A percentile compares a stretch with the other conserved stretches of the same genome.
Conservation (phyloP, 2,113 vertebrate genomes). For the Austrofundulus limnaeus region DNA sequence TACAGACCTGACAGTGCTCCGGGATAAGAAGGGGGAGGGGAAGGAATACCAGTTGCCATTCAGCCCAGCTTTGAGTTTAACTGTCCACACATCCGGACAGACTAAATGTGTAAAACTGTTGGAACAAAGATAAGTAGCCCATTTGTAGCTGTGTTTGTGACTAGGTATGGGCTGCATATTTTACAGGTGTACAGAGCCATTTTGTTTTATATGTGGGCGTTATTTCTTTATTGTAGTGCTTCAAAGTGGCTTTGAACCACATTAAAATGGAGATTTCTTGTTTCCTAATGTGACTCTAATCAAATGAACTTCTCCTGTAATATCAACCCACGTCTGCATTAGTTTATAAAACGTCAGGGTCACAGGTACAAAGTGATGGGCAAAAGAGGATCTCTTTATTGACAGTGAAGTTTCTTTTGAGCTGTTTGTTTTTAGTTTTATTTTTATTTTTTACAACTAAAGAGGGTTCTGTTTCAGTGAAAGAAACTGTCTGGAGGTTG, state of each 20-base stretch:
- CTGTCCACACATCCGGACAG: conserved; percentile 41
- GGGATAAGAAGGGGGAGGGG: conserved; percentile 42
- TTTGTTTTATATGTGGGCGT: background rate
- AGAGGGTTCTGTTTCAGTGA: background rate
- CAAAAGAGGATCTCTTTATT: background rate
- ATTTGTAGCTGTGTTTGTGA: conserved; percentile 16
- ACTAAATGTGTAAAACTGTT: conserved; percentile 40
- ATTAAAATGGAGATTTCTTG: conserved; percentile 7
- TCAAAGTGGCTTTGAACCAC: background rate
- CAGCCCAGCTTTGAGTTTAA: conserved; percentile 47
- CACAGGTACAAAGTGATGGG: background rate
- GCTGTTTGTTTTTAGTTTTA: conserved; percentile 13
- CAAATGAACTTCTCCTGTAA: background rate
- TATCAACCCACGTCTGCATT: no score
- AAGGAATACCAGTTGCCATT: conserved; percentile 42
- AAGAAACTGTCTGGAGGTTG: background rate
- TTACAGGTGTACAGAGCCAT: background rate
- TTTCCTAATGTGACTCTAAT: conserved; percentile 10
- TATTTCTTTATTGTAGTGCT: background rate
- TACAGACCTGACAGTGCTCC: conserved; percentile 52
- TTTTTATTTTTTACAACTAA: background rate
- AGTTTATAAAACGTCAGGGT: no score
- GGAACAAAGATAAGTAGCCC: conserved; percentile 46
- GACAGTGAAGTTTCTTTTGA: background rate
- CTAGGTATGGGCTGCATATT: background rate